Evolutionary conservation across 2,797 vertebrate genomes (phyloP).

Genomic region (Eidolon dupreanum): DNA sequence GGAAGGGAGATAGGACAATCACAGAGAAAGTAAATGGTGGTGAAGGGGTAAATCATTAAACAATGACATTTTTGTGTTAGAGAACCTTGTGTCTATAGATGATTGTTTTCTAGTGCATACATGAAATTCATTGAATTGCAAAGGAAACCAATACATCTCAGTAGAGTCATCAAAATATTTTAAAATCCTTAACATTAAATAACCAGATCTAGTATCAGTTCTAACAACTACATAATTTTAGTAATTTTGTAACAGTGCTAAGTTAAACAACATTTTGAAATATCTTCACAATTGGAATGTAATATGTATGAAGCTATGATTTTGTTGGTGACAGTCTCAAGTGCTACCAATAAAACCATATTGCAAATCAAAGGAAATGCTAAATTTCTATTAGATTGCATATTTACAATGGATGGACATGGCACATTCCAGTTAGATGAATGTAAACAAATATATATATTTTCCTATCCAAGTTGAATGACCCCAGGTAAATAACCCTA

Average conservation of each 20-base stretch:
- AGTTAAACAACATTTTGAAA: not conserved
- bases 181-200: conserved; percentile 4
- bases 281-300: not conserved
- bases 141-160: not conserved
- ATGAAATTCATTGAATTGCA: not conserved
- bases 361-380: not conserved
- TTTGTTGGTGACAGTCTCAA: not conserved
- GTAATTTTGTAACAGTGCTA: not conserved
- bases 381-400: not conserved
- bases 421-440: not conserved
- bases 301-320: not conserved
- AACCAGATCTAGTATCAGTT: not conserved
- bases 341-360: not conserved
- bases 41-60: not conserved
- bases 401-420: not conserved
- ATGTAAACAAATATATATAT: not conserved
- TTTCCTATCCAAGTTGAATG: not conserved
- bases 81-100: not conserved
- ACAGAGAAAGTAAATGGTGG: not conserved
- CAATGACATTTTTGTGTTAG: not conserved
- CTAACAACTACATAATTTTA: not conserved
- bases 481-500: not conserved
- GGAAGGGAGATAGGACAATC: not conserved
- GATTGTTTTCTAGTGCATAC: not conserved
- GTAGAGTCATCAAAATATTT: not conserved